Percentiles rank a stretch among this genome's conserved stretches.
These are phyloP conservation scores for Acanthurus leucopareius DNA, from an alignment of 2,797 vertebrate genomes.

Conservation along the genomic window DNA sequence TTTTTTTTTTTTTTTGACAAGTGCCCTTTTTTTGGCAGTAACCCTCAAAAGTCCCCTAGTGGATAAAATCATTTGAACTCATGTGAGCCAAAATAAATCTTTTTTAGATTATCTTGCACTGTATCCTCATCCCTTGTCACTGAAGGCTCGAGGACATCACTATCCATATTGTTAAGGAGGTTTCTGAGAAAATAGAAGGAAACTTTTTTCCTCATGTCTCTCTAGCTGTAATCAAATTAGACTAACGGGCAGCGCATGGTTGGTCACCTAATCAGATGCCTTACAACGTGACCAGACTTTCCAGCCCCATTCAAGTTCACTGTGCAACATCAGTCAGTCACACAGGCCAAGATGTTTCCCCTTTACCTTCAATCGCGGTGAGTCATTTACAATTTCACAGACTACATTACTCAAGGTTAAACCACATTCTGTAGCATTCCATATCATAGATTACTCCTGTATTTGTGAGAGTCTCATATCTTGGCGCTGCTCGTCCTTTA, in stretches of 20 bases:
- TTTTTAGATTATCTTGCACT: conserved; percentile 23
- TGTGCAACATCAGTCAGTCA: conserved; percentile 63
- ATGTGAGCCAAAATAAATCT: conserved; percentile 49
- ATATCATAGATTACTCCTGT: neutral
- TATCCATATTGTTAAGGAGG: conserved; percentile 48
- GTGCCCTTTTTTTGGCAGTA: neutral
- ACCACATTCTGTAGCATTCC: neutral
- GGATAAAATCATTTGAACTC: conserved; percentile 33
- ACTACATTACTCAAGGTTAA: neutral
- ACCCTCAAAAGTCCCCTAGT: neutral
- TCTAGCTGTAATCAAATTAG: conserved; percentile 81
- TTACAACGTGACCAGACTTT: conserved; percentile 80
- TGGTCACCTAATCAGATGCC: conserved; percentile 83
- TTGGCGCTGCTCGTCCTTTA: neutral
- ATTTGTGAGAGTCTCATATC: conserved; percentile 5
- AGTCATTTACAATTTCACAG: conserved; percentile 67
- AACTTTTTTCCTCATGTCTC: conserved; percentile 65
- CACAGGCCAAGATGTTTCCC: conserved; percentile 83
- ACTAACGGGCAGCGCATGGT: conserved; percentile 86
- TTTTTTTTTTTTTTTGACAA: neutral
- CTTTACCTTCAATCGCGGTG: conserved; percentile 86
- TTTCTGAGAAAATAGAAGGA: conserved; percentile 47
- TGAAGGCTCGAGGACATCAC: conserved; percentile 43
- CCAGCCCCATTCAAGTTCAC: conserved; percentile 55
- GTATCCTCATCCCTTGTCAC: conserved; percentile 27